Evolutionary conservation across 2,113 vertebrate genomes (phyloP), one percentile per base, ranked within the genome.

Genomic region (Cyanoliseus patagonus): DNA sequence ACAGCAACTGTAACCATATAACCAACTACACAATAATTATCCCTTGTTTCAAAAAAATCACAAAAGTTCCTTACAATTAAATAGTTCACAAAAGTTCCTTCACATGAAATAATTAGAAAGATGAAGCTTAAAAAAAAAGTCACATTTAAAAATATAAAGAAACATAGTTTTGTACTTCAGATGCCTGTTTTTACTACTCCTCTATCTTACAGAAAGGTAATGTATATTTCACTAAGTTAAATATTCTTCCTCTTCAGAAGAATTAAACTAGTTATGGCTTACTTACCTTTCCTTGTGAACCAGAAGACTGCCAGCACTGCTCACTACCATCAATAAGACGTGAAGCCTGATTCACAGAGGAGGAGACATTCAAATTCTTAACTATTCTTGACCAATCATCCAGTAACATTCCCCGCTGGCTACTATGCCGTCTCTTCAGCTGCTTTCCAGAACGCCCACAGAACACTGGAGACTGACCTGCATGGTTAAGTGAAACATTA

Each of bases 281-380:
- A 6, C 86, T 73, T 97, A 98, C 99, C 99, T 99, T 99, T 86
- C 99, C 99, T 97, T 99, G 99, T 1, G 99, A 99, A 27, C 99
- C 99, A 2, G 99, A 99, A 9, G 99, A 99, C 96, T 99, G 99
- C 99, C 99, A 99, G 82, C 99, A 99, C 95, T 99, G 99, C 90
- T 99, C 99, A 7, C 98, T 99, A 78, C 98, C 97, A 87, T 99
- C 99, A 64, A 99, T 99, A 67, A 99, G 99, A 39, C 99, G 98
- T 2, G 98, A 98, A 12, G 99, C 99, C 97, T 99, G 99, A 97
- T 99, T 99, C 55, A 99, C 98, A 0, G 99, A 99, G 1, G 99
- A 99, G 0, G 99, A 99, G 37, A 99, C 99, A 2, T 97, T 99
- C 79, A 99, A 96, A 95, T 97, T 99, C 97, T 99, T 99, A 79